Evolutionary conservation across 2,888 invertebrate genomes (phyloP), one percentile per base, ranked within the genome.

Genomic region (Marasmarcha lunaedactyla): DNA sequence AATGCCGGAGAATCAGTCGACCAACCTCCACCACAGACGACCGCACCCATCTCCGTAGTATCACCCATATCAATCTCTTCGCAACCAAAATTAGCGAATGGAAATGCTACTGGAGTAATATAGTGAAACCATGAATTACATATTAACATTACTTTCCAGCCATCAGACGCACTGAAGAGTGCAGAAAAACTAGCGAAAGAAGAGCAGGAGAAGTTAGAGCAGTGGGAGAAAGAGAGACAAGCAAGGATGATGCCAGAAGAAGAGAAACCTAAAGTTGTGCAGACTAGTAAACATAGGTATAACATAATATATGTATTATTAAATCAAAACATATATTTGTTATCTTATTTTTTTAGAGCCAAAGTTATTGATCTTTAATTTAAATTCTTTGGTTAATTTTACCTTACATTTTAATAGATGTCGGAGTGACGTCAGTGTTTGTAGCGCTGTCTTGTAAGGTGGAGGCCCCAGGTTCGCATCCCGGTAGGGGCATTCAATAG

Each of bases 181-280:
- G 91, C 93, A 50, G 93, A 94, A 48, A 93, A 96, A 67, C 74
- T 93, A 36, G 90, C 90, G 0, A 89, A 87, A 50, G 91, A 93
- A 60, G 94, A 95, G 59, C 90, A 89, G 51, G 89, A 90, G 46
- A 88, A 87, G 46, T 68, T 96, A 10, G 91, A 93, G 49, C 85
- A 88, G 52, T 71, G 95, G 34, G 95, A 97, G 77, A 86, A 84
- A 44, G 93, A 94, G 49, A 84, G 95, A 42, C 59, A 91, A 35
- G 76, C 86, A 42, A 86, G 97, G 55, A 97, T 97, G 96, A 84
- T 86, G 46, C 91, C 90, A 4, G 84, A 86, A 4, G 78, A 66
- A 4, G 69, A 63, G 7, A 41, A 43, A 10, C 71, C 42, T 54
- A 84, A 46, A 43, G 37, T 41, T 1, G 46, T 48, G 53, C 76